These are phyloP conservation scores for Coleophora deauratella DNA, from an alignment of 2,888 invertebrate genomes.

Conservation along the genomic window DNA sequence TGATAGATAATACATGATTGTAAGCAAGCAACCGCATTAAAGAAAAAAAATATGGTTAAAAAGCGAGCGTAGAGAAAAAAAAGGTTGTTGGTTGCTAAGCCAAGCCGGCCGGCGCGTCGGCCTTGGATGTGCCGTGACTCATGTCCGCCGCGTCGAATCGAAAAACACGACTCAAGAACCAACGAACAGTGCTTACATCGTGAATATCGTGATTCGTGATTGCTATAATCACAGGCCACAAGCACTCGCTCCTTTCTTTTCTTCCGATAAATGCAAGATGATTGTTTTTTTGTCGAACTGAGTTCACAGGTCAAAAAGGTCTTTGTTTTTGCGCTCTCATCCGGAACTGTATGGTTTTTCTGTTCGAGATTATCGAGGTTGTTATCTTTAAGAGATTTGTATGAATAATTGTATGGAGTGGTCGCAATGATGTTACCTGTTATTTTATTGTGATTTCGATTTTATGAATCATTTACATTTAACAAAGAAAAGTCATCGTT, in stretches of 20 bases:
- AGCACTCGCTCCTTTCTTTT: constrained; percentile 14
- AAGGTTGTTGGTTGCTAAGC: constrained; percentile 45
- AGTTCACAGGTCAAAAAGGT: constrained; percentile 25
- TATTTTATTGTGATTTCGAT: too few species aligned
- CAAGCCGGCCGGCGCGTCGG: constrained; percentile 58
- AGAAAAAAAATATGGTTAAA: constrained; percentile 41
- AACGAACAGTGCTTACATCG: constrained; percentile 22
- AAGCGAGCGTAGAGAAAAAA: constrained; percentile 33
- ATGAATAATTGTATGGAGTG: too few species aligned
- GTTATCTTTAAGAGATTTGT: too few species aligned
- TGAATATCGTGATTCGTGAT: constrained; percentile 21
- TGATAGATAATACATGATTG: constrained; percentile 13
- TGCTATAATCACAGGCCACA: not conserved
- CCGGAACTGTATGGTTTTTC: not conserved
- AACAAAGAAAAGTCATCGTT: too few species aligned
- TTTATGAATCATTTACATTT: too few species aligned
- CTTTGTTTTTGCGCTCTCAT: too few species aligned
- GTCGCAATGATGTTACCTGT: too few species aligned
- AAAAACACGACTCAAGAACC: constrained; percentile 23
- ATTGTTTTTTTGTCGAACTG: constrained; percentile 21
- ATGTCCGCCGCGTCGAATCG: constrained; percentile 21
- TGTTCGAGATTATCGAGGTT: too few species aligned
- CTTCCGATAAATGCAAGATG: constrained; percentile 19
- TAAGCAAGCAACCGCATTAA: constrained; percentile 26
- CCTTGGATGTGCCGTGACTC: constrained; percentile 53